A percentile compares a stretch with the other conserved stretches of the same genome.
Conservation (phyloP, 2,113 vertebrate genomes). For the Crocuta crocuta region DNA sequence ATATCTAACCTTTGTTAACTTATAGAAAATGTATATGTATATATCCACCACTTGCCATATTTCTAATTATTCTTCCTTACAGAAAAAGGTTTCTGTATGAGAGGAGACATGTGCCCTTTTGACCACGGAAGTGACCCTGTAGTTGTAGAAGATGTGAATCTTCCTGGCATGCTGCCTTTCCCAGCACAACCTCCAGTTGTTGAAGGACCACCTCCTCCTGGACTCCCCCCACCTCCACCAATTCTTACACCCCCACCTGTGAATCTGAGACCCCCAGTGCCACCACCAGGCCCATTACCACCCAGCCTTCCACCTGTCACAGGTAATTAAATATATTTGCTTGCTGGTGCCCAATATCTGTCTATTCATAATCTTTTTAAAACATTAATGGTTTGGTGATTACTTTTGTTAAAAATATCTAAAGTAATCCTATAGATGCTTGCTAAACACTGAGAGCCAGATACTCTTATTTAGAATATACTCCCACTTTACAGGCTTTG, state of each 20-base stretch:
- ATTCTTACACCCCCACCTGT: slow-evolving; percentile 96
- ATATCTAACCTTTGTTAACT: slow-evolving; percentile 1
- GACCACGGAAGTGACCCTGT: slow-evolving; percentile 99
- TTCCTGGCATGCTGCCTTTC: slow-evolving; percentile 97
- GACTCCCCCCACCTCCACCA: slow-evolving; percentile 93
- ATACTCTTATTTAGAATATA: background rate
- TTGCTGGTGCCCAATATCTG: background rate
- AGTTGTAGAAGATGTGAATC: slow-evolving; percentile 98
- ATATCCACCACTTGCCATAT: slow-evolving; percentile 13
- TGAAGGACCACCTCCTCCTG: slow-evolving; percentile 94
- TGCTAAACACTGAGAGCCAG: slow-evolving; percentile 19
- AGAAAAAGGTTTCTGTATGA: slow-evolving; percentile 99
- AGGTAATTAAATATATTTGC: slow-evolving; percentile 86
- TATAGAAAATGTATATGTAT: slow-evolving; percentile 43
- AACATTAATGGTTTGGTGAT: slow-evolving; percentile 16
- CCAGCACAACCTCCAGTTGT: slow-evolving; percentile 94
- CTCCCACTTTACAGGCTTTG: background rate
- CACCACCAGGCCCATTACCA: slow-evolving; percentile 93
- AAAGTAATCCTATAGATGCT: background rate
- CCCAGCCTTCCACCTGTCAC: slow-evolving; percentile 96
- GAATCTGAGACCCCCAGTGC: slow-evolving; percentile 95
- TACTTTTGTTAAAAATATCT: slow-evolving; percentile 47
- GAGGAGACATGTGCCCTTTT: slow-evolving; percentile 98
- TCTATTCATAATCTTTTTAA: background rate
- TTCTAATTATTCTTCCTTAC: slow-evolving; percentile 73